phyloP scores from a whole-genome alignment of 2,113 vertebrate genomes.

The Dasypus novemcinctus region DNA sequence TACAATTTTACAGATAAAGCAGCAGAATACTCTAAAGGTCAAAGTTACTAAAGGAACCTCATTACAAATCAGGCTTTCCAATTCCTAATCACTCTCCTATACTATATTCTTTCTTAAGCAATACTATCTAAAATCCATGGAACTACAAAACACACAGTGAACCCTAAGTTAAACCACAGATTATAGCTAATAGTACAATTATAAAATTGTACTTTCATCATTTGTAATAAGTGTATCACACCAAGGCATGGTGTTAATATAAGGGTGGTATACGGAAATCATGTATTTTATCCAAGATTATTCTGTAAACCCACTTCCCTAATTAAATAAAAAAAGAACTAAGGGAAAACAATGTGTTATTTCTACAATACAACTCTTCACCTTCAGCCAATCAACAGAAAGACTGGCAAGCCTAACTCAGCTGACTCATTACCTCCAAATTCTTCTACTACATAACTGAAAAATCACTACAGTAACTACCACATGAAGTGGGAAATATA shows the following conservation, averaged over 20 bases:
- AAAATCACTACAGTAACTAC: neutral
- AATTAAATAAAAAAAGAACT: neutral
- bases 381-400: neutral
- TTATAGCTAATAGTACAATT: no score
- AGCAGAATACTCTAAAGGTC: neutral
- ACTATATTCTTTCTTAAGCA: neutral
- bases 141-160: no score
- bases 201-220: no score
- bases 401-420: neutral
- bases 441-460: neutral
- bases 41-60: neutral
- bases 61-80: neutral
- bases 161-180: no score
- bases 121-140: neutral
- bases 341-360: neutral
- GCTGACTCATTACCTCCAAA: neutral
- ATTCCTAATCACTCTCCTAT: neutral
- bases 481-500: neutral
- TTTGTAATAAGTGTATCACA: no score
- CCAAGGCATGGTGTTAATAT: no score
- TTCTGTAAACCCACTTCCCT: no score
- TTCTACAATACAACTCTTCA: neutral
- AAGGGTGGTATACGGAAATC: no score
- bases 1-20: neutral
- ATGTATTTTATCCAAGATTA: no score